Conservation (phyloP, 2,113 vertebrate species). For the Austrofundulus limnaeus region DNA sequence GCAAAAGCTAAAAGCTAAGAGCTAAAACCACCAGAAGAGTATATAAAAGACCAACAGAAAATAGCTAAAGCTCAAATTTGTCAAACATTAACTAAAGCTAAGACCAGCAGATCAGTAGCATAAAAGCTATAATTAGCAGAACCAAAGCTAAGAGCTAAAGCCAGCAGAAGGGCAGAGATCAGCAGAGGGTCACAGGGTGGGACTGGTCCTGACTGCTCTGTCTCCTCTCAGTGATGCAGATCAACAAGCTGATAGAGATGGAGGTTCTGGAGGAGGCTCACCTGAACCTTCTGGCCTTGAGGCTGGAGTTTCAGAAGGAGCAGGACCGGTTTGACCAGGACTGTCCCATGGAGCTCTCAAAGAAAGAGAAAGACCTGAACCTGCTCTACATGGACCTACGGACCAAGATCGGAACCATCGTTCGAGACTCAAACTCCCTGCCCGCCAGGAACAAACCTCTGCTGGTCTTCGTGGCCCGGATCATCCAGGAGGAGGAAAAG, state of each 20-base stretch:
- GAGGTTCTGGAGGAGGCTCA: constrained; percentile 75
- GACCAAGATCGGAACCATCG: constrained; percentile 62
- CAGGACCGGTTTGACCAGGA: constrained; percentile 1
- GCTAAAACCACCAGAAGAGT: no score
- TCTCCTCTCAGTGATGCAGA: constrained; percentile 75
- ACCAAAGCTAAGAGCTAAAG: no score
- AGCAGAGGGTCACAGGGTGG: no score
- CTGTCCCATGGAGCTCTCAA: constrained; percentile 54
- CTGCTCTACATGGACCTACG: constrained; percentile 67
- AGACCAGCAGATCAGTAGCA: no score
- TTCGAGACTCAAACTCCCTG: constrained; percentile 63
- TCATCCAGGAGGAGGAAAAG: constrained; percentile 78
- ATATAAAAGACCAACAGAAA: no score
- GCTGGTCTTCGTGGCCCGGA: constrained; percentile 59
- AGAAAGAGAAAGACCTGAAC: constrained; percentile 77
- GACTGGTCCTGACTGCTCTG: not conserved
- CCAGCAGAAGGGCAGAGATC: no score
- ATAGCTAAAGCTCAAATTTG: no score
- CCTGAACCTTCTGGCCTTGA: constrained; percentile 72
- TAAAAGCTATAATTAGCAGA: no score
- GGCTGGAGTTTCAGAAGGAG: constrained; percentile 68
- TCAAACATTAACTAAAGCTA: no score
- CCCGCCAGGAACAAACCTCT: constrained; percentile 56
- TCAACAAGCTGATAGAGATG: constrained; percentile 74
- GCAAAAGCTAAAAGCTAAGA: no score